A percentile compares a stretch with the other conserved stretches of the same genome.
These are phyloP conservation scores for Eulemur coronatus DNA, from an alignment of 2,797 vertebrate species.

Conservation along the genomic window DNA sequence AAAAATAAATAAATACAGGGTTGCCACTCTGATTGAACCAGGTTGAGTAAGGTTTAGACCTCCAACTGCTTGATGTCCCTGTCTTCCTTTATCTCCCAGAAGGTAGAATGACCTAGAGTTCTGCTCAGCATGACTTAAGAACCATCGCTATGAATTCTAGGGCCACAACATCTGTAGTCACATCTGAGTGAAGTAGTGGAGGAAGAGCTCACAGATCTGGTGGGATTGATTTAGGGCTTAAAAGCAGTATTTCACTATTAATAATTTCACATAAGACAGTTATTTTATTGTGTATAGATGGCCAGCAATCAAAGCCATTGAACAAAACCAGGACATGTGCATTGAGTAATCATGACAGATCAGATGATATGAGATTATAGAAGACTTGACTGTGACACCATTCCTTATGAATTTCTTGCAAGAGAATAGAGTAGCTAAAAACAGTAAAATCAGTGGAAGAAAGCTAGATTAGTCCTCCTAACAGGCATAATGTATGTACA, in stretches of 20 bases:
- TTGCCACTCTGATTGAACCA: neutral
- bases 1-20: neutral
- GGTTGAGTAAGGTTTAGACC: neutral
- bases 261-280: neutral
- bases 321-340: neutral
- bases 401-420: neutral
- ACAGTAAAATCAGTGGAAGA: neutral
- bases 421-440: neutral
- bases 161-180: accelerated
- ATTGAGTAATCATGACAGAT: neutral
- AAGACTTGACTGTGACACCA: neutral
- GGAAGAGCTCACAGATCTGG: neutral
- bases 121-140: neutral
- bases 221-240: neutral
- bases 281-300: neutral
- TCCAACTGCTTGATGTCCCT: accelerated
- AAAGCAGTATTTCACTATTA: neutral
- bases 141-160: neutral
- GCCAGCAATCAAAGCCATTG: neutral
- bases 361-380: neutral
- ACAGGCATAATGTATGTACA: neutral
- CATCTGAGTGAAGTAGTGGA: neutral
- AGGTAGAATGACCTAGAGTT: accelerated
- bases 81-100: too few species aligned
- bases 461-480: neutral